These are phyloP conservation scores for Scaptomyza cyrtandrae DNA, from an alignment of 2,888 invertebrate species.

Conservation along the genomic window DNA sequence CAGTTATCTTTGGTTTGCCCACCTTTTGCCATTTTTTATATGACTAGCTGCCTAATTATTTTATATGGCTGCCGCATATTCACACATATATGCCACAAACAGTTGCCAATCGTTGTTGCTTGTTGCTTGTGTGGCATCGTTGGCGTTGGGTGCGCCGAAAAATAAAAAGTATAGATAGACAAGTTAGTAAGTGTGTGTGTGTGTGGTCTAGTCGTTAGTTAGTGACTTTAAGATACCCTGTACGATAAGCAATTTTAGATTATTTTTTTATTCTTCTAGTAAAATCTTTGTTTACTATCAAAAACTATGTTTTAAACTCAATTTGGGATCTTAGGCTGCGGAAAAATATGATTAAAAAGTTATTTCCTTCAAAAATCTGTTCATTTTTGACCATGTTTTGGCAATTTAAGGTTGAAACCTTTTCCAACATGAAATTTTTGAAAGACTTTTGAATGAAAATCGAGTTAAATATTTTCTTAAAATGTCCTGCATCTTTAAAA, in stretches of 20 bases:
- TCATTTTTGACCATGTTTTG: too few species aligned
- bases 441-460: too few species aligned
- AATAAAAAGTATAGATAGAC: neutral
- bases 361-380: too few species aligned
- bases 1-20: conserved; percentile 20
- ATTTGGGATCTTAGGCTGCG: too few species aligned
- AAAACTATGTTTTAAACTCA: too few species aligned
- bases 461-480: too few species aligned
- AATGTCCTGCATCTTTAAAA: too few species aligned
- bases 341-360: too few species aligned
- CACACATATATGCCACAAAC: conserved; percentile 48
- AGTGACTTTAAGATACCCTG: neutral
- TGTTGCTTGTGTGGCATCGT: conserved; percentile 40
- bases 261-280: too few species aligned
- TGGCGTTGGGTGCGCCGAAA: conserved; percentile 56
- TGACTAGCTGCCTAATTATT: conserved; percentile 72
- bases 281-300: too few species aligned
- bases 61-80: conserved; percentile 60
- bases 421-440: too few species aligned
- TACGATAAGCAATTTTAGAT: neutral
- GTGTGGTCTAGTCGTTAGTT: neutral
- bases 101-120: conserved; percentile 22
- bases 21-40: conserved; percentile 52
- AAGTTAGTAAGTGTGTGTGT: neutral
- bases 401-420: too few species aligned